Percentiles rank a stretch among this genome's conserved stretches.
phyloP scores from a whole-genome alignment of 2,888 invertebrate species.

The Lathronympha strigana region DNA sequence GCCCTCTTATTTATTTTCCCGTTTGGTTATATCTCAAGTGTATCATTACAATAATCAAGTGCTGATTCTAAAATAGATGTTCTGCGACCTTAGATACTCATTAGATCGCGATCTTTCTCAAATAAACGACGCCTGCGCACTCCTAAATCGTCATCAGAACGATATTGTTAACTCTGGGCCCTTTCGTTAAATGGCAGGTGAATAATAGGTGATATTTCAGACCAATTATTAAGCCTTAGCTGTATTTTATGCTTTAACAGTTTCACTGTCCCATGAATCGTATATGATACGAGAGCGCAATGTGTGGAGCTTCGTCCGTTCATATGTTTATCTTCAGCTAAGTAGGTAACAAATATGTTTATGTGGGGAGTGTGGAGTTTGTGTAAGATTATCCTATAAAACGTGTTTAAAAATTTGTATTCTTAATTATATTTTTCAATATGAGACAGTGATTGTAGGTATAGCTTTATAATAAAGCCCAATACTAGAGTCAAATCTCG shows the following conservation, averaged over 20 bases:
- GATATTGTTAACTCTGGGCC: conserved; percentile 46
- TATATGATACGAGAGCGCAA: neutral
- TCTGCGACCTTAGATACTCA: neutral
- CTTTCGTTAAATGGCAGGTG: conserved; percentile 43
- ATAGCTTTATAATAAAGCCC: no score
- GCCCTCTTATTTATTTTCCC: neutral
- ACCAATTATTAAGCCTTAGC: conserved; percentile 49
- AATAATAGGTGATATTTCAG: conserved; percentile 51
- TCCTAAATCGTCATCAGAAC: conserved; percentile 50
- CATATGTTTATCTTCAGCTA: no score
- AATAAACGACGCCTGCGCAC: conserved; percentile 37
- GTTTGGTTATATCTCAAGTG: neutral
- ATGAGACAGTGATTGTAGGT: no score
- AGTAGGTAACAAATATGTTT: no score
- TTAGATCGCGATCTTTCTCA: conserved; percentile 30
- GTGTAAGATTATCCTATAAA: no score
- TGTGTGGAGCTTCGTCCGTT: no score
- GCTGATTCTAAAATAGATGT: conserved; percentile 3
- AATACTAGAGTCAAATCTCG: no score
- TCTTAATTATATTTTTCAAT: no score
- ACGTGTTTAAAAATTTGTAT: no score
- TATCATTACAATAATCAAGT: conserved; percentile 16
- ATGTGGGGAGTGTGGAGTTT: no score
- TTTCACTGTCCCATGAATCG: neutral
- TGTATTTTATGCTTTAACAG: conserved; percentile 47